Evolutionary conservation across 2,113 vertebrate species (phyloP).

Genomic region (Rhodinocichla rosea): DNA sequence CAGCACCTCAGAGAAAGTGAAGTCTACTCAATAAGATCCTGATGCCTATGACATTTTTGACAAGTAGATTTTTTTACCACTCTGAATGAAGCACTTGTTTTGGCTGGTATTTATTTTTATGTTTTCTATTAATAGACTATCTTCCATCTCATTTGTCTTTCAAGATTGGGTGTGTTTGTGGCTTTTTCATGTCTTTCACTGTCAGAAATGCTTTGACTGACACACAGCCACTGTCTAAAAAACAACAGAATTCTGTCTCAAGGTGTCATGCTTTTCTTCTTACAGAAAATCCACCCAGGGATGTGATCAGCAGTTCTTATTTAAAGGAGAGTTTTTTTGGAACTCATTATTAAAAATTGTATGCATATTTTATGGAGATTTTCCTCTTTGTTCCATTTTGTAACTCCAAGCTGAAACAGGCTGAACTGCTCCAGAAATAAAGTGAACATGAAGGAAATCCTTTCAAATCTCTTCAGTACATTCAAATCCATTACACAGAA

Average conservation of each 20-base stretch:
- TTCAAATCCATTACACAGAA: constrained; percentile 29
- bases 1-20: background rate
- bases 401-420: constrained; percentile 9
- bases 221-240: background rate
- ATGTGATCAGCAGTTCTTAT: background rate
- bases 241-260: background rate
- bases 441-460: constrained; percentile 42
- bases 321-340: background rate
- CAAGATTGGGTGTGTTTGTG: background rate
- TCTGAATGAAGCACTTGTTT: constrained; percentile 2
- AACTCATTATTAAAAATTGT: background rate
- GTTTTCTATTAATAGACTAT: constrained; percentile 37
- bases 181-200: background rate
- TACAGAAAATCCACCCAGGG: background rate
- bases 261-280: background rate
- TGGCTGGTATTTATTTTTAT: constrained; percentile 24
- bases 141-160: constrained; percentile 5
- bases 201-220: background rate
- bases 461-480: constrained; percentile 42
- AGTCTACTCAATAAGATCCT: background rate
- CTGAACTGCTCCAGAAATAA: constrained; percentile 39
- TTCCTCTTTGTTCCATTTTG: constrained; percentile 15
- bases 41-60: constrained; percentile 17
- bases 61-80: constrained; percentile 1
- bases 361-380: constrained; percentile 32